These are phyloP conservation scores for Ctenoplectra terminalis DNA, from an alignment of 1,140 invertebrate genomes.

Conservation along the genomic window DNA sequence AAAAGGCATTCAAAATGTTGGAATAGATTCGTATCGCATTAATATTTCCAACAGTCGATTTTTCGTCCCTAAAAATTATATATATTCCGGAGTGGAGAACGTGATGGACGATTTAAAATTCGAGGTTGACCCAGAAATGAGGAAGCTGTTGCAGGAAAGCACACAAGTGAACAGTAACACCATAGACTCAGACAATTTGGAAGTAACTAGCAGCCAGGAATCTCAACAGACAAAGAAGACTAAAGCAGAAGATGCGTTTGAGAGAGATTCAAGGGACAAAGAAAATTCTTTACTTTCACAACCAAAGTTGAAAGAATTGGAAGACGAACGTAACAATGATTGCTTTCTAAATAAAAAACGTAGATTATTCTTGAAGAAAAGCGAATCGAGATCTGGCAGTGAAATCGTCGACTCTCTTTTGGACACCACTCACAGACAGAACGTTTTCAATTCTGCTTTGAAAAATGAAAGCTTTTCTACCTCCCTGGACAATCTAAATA, in stretches of 20 bases:
- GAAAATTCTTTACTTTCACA: not conserved
- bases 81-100: slow-evolving; percentile 65
- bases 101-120: slow-evolving; percentile 74
- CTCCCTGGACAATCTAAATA: slow-evolving; percentile 29
- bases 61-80: slow-evolving; percentile 74
- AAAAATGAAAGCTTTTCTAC: not conserved
- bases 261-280: not conserved
- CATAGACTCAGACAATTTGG: not conserved
- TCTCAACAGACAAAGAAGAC: not conserved
- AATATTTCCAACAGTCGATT: slow-evolving; percentile 75
- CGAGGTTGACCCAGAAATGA: slow-evolving; percentile 75
- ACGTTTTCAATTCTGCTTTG: not conserved
- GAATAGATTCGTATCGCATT: slow-evolving; percentile 67
- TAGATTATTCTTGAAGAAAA: slow-evolving; percentile 55
- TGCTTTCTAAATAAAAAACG: slow-evolving; percentile 20
- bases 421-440: slow-evolving; percentile 16
- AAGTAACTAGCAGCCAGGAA: not conserved
- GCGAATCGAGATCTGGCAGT: slow-evolving; percentile 42
- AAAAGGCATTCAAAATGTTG: slow-evolving; percentile 66
- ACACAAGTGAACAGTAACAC: slow-evolving; percentile 1
- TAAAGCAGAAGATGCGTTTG: not conserved
- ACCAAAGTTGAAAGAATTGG: not conserved
- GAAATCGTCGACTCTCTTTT: slow-evolving; percentile 52
- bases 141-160: slow-evolving; percentile 68
- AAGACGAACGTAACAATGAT: slow-evolving; percentile 22